Percentiles rank a stretch among this genome's conserved stretches.
These are phyloP conservation scores for Loxodonta africana DNA, from an alignment of 2,113 vertebrate species.

Conservation along the genomic window DNA sequence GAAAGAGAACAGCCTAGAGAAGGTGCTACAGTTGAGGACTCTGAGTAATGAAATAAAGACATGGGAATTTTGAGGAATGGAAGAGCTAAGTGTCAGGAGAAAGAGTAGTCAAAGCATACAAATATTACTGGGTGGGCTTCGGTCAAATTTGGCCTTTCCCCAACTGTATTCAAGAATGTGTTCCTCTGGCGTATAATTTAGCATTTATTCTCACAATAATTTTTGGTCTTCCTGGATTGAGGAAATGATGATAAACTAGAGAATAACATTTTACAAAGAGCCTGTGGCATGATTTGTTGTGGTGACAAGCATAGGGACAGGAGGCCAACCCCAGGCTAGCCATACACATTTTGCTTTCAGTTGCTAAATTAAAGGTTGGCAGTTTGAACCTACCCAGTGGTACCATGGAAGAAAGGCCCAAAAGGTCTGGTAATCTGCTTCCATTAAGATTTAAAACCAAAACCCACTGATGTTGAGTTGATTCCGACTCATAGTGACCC, in stretches of 20 bases:
- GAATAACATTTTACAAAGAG: not conserved
- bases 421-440: not conserved
- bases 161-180: not conserved
- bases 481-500: too few relatives aligned
- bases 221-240: not conserved
- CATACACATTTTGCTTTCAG: too few relatives aligned
- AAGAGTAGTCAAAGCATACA: not conserved
- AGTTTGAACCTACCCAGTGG: not conserved
- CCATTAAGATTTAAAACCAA: not conserved
- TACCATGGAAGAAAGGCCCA: not conserved
- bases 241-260: not conserved
- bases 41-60: not conserved
- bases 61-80: not conserved
- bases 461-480: too few relatives aligned
- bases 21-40: not conserved
- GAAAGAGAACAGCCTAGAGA: not conserved
- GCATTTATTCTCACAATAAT: not conserved
- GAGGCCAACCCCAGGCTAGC: not conserved
- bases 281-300: not conserved
- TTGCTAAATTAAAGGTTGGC: not conserved
- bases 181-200: constrained; percentile 39
- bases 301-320: not conserved
- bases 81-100: constrained; percentile 22
- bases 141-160: not conserved
- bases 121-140: not conserved